A percentile compares a stretch with the other conserved stretches of the same genome.
Evolutionary conservation across 2,113 vertebrate species (phyloP).

Genomic region (Archilochus colubris): DNA sequence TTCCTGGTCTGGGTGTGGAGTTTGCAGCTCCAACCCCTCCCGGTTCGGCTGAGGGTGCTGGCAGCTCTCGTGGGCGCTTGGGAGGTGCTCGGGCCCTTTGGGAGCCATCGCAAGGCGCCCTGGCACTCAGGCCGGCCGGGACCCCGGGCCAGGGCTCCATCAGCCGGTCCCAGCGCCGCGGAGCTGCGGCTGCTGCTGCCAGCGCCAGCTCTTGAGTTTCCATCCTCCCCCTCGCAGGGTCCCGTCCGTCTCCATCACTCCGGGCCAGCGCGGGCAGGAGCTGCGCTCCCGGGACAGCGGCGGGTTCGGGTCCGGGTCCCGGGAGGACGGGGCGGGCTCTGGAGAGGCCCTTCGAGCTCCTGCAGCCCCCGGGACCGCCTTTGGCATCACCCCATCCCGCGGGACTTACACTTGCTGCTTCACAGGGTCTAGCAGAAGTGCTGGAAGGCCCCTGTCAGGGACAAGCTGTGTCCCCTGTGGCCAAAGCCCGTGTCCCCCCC

Average conservation of each 20-base stretch:
- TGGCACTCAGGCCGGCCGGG: neutral
- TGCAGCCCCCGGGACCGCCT: accelerated
- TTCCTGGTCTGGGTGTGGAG: neutral
- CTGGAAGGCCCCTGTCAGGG: neutral
- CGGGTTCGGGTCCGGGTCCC: neutral
- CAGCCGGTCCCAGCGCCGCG: neutral
- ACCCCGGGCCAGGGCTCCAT: accelerated
- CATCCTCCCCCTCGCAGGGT: neutral
- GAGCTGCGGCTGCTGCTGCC: neutral
- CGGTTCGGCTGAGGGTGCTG: neutral
- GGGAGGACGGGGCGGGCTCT: accelerated
- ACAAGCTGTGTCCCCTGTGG: accelerated
- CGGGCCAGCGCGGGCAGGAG: neutral
- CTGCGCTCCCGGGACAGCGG: accelerated
- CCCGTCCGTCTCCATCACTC: neutral
- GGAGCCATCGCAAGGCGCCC: neutral
- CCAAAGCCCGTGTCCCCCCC: accelerated
- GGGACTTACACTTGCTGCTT: neutral
- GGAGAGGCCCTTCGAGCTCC: neutral
- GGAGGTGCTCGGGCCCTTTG: neutral
- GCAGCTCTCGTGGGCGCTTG: neutral
- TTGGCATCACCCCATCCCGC: accelerated
- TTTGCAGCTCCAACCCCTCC: neutral
- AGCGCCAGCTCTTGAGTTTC: neutral
- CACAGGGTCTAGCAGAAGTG: accelerated